Percentiles rank a stretch among this genome's conserved stretches.
These are phyloP conservation scores for Cecidostiba fungosa DNA, from an alignment of 2,888 invertebrate species.

Conservation along the genomic window DNA sequence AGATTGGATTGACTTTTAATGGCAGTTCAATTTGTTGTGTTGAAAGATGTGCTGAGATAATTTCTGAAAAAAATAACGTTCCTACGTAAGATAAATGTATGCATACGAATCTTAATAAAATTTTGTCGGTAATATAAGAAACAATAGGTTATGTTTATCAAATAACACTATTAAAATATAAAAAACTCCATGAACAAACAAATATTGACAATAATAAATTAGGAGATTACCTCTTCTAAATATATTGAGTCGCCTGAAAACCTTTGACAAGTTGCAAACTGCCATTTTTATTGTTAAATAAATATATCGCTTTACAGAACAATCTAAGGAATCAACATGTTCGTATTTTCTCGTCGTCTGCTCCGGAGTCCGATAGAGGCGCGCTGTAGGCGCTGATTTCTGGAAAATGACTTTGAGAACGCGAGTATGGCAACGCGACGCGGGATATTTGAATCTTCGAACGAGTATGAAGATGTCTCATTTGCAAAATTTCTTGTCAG, in stretches of 20 bases:
- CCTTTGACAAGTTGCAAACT: constrained; percentile 46
- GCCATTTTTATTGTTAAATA: constrained; percentile 49
- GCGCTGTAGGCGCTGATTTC: no score
- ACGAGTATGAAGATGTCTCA: background rate
- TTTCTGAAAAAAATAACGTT: constrained; percentile 51
- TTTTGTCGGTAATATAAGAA: background rate
- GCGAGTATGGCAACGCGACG: no score
- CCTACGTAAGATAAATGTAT: background rate
- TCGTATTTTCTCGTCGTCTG: constrained; percentile 38
- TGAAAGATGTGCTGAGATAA: constrained; percentile 32
- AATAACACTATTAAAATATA: background rate
- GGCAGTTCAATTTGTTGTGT: constrained; percentile 21
- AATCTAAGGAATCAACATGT: constrained; percentile 33
- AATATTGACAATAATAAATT: background rate
- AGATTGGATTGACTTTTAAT: constrained; percentile 16
- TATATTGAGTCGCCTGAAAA: constrained; percentile 63
- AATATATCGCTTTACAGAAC: background rate
- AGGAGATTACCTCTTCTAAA: constrained; percentile 62
- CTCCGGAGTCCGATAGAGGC: background rate
- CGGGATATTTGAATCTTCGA: background rate
- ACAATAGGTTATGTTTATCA: constrained; percentile 33
- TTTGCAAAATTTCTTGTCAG: no score
- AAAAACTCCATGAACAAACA: background rate
- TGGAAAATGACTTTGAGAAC: no score
- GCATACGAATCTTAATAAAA: background rate